Base-by-base conservation (phyloP, 2,113 vertebrate species). In the Hemibagrus wyckioides region DNA sequence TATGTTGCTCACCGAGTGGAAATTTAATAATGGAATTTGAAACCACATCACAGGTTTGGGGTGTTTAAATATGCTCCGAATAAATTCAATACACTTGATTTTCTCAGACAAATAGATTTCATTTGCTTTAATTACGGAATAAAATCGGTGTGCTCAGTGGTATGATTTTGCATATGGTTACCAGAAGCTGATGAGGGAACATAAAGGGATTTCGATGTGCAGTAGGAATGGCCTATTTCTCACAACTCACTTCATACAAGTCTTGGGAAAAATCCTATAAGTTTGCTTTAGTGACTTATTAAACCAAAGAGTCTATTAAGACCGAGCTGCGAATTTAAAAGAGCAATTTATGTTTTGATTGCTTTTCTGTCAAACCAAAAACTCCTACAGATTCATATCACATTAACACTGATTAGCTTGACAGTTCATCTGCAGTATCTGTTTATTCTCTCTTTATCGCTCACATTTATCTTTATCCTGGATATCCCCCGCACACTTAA, bases 51-150 rank as follows among this genome's bases (percentile, higher is more conserved):
- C 84, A 84, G n/a, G 39, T 81, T 85, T n/a, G 14, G n/a, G 56
- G 59, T 87, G 89, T 84, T 83, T 76, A 89, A 87, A 83, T 88
- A 88, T 56, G 56, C 67, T 54, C 71, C 23, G 44, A 87, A 65
- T 44, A 86, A 86, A 86, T 86, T 83, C 80, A 80, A 88, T 86
- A 82, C 80, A 63, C 61, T 83, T 77, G 77, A 88, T 86, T 87
- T 88, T 83, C 83, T 83, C 75, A 63, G 75, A 85, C 86, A 83
- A 61, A 86, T 82, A 59, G 76, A 83, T 85, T 89, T 67, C 44
- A 82, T 84, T 88, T 86, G 14, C 73, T 88, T 50, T 86, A 59
- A 88, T 76, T 87, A 67, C 65, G 56, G 71, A 80, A 59, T 57
- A 65, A 79, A 80, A 71, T 28, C 30, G 39, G 80, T 54, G 28